Evolutionary conservation across 2,888 invertebrate species (phyloP).

Genomic region (Ectobius pallidus): DNA sequence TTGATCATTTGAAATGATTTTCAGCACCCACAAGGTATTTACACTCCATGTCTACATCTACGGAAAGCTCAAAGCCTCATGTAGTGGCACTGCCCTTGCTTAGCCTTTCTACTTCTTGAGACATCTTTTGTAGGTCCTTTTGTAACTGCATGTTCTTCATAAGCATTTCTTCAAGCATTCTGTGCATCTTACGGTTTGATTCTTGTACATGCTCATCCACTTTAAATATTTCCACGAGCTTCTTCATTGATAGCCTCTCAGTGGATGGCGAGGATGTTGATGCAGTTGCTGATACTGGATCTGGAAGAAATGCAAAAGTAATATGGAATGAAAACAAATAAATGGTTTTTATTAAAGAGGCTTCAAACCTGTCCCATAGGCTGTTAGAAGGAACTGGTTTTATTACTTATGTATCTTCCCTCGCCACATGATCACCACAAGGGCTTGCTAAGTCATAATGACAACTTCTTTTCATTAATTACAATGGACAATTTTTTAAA

Average conservation of each 20-base stretch:
- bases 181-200: constrained; percentile 16
- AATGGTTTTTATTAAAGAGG: too few relatives aligned
- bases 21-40: too few relatives aligned
- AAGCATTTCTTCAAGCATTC: constrained; percentile 17
- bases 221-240: constrained; percentile 10
- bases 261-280: not conserved
- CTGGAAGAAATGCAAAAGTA: not conserved
- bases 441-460: too few relatives aligned
- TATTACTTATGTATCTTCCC: too few relatives aligned
- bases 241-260: constrained; percentile 24
- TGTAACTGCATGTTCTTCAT: constrained; percentile 24
- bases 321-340: too few relatives aligned
- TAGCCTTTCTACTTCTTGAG: constrained; percentile 13
- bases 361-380: not conserved
- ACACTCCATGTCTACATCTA: too few relatives aligned
- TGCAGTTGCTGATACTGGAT: not conserved
- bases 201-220: constrained; percentile 18
- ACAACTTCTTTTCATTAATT: too few relatives aligned
- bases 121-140: not conserved
- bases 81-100: constrained; percentile 6
- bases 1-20: too few relatives aligned
- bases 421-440: too few relatives aligned
- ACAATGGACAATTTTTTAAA: too few relatives aligned
- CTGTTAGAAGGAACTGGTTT: too few relatives aligned
- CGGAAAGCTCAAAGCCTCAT: too few relatives aligned